These are phyloP conservation scores for Podarcis lilfordi DNA, from an alignment of 2,797 vertebrate genomes.

Conservation along the genomic window DNA sequence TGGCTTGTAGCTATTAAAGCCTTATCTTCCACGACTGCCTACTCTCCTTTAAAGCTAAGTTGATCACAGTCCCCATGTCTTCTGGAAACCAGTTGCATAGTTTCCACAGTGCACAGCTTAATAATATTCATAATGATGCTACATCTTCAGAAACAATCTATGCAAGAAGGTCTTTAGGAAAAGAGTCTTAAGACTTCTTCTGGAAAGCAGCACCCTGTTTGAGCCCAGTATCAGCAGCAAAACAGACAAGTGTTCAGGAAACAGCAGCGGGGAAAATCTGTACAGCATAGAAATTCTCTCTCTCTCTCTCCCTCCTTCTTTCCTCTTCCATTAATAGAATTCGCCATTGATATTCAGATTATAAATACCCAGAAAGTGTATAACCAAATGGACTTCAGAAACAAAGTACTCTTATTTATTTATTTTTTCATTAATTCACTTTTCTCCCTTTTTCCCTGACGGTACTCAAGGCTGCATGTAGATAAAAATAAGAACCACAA, in stretches of 20 bases:
- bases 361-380: not conserved
- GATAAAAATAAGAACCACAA: too few species aligned
- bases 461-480: too few species aligned
- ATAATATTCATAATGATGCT: not conserved
- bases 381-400: not conserved
- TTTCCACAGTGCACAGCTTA: not conserved
- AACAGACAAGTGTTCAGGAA: not conserved
- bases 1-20: not conserved
- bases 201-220: not conserved
- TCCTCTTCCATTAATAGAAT: not conserved
- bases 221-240: not conserved
- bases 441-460: too few species aligned
- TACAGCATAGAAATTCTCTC: not conserved
- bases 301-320: not conserved
- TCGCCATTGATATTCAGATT: not conserved
- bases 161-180: not conserved
- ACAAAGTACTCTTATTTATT: not conserved
- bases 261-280: not conserved
- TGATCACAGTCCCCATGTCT: not conserved
- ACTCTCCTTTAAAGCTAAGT: not conserved
- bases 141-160: slow-evolving; percentile 21
- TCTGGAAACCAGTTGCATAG: not conserved
- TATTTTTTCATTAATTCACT: too few species aligned
- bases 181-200: not conserved
- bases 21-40: not conserved